Evolutionary conservation across 2,113 vertebrate species (phyloP).

Genomic region (Coturnix japonica): DNA sequence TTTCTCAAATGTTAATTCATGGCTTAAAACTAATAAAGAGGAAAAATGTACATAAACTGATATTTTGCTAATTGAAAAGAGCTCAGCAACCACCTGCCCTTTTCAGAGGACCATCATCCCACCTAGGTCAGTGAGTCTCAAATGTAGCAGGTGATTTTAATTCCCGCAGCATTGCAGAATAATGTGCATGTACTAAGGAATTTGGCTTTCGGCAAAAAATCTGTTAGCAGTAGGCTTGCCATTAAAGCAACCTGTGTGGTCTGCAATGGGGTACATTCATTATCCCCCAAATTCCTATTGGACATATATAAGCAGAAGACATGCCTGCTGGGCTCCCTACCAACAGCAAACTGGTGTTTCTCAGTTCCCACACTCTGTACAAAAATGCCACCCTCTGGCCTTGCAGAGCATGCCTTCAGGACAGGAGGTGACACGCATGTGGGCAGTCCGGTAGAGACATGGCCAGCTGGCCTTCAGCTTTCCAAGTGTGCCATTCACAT

Average conservation of each 20-base stretch:
- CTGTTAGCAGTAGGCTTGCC: background rate
- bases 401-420: fast-evolving
- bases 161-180: background rate
- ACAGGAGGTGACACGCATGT: background rate
- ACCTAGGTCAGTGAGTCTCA: background rate
- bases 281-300: background rate
- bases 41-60: background rate
- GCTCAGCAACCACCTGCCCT: background rate
- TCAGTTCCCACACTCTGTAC: background rate
- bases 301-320: fast-evolving
- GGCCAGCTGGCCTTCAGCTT: background rate
- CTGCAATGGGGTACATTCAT: background rate
- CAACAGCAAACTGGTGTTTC: background rate
- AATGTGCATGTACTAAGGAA: background rate
- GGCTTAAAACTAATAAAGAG: background rate
- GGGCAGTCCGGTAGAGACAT: too few relatives aligned
- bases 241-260: background rate
- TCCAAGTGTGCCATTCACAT: fast-evolving
- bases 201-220: background rate
- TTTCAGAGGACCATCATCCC: background rate
- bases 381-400: background rate
- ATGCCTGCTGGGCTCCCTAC: background rate
- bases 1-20: background rate
- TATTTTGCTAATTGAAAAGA: background rate
- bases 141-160: slow-evolving; percentile 7